Base-by-base conservation (phyloP, 2,113 vertebrate species). In the Apodemus sylvaticus region DNA sequence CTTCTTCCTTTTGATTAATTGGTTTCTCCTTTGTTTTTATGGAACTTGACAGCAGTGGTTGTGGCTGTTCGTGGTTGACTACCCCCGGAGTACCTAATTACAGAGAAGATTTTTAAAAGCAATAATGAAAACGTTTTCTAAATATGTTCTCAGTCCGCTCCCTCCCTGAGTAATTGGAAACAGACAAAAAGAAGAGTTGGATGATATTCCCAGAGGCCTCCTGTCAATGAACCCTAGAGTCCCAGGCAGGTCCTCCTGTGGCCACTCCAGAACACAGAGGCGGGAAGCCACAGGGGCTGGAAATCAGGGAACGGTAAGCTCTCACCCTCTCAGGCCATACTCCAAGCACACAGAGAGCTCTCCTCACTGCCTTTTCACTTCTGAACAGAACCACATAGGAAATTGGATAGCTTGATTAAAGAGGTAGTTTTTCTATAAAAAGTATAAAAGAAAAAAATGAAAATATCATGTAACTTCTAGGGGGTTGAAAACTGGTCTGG, bases 41-140 rank as follows among this genome's bases (percentile, higher is more conserved):
- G 96, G 90, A 97, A 97, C 55, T 94, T 96, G 97, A 97, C 95
- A 97, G 94, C 14, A 12, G 77, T 97, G 85, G 93, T 97, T 83
- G 94, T 95, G 94, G 88, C 86, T 98, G 96, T 97, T 92, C 0
- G 2, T 96, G 94, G 97, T 92, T 97, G 97, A 95, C 96, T 97
- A 90, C 96, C 92, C 92, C 94, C 29, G 3, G 94, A 95, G 91
- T 86, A 95, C 90, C 88, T 97, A 97, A 98, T 97, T 96, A 96
- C 95, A 96, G 81, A 91, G 89, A 81, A 94, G 82, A 91, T 92
- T 96, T 97, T 96, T 94, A 7, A 97, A 97, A 98, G 94, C 95
- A 94, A 96, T 95, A 97, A 51, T 91, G 95, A 97, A 96, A 73
- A 94, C 92, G 16, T 94, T 96, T 97, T 93, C 97, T 95, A 96